Evolutionary conservation across 2,113 vertebrate genomes (phyloP), one percentile per base, ranked within the genome.

Genomic region (Girardinichthys multiradiatus): DNA sequence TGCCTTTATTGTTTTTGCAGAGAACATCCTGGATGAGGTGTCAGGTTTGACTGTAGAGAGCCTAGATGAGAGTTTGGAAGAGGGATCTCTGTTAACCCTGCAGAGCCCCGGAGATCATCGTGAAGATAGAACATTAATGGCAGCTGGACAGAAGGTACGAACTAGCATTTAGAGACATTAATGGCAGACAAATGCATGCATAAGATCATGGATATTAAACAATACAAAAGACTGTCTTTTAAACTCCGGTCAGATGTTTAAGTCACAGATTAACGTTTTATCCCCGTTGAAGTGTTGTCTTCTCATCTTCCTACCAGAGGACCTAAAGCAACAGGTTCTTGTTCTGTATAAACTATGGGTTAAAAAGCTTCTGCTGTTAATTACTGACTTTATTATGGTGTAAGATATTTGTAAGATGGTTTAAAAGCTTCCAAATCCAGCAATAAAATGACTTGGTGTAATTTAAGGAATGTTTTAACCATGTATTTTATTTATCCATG

Each of bases 21-120:
- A 95, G 86, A 93, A 94, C 89, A 95, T 95, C 77, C 82, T 94
- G 86, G 93, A 95, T 37, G 94, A 94, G 58, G 92, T 88, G 63
- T 86, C 90, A 0, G 91, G 85, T 4, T 68, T 93, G 76, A 89
- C 87, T 0, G 84, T 90, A 54, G 90, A 91, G 17, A 93, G 87
- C 70, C 81, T 72, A 0, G 87, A 88, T 58, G 86, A 83, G 3
- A 82, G 60, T 29, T 54, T 91, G 30, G 84, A 84, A 21, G 91
- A 89, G 10, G 77, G 76, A 63, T 31, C 64, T 60, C 76, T 17
- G 14, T 72, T 82, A 70, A 33, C 57, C 29, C 70, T 33, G 13
- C 89, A 78, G 69, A 90, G 84, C 51, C 76, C 82, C 0, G 81
- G 64, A 48, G 85, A 80, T 68, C 80, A 80, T 68, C 72, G 68